Conservation (phyloP, 2,888 invertebrate genomes). For the Drosophila paramelanica region DNA sequence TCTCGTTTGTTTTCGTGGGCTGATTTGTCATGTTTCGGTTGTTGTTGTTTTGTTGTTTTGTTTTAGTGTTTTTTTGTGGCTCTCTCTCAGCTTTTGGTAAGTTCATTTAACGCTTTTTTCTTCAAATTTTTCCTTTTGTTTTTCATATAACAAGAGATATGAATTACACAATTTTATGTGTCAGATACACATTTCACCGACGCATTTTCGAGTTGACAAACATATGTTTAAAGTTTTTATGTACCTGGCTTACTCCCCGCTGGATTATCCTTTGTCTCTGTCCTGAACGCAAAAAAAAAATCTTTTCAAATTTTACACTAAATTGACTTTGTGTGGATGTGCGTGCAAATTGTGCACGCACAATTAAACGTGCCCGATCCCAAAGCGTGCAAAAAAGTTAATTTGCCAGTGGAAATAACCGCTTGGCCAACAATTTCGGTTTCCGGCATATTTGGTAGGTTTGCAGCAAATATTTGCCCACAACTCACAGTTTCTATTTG, state of each 20-base stretch:
- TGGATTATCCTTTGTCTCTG: conserved; percentile 47
- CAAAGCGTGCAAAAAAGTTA: conserved; percentile 26
- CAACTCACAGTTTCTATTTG: conserved; percentile 24
- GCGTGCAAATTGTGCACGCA: conserved; percentile 70
- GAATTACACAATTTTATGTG: conserved; percentile 60
- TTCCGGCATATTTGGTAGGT: conserved; percentile 26
- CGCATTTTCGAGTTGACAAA: conserved; percentile 53
- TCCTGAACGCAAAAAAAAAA: conserved; percentile 30
- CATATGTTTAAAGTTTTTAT: conserved; percentile 56
- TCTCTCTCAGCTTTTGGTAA: conserved; percentile 23
- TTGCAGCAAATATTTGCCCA: conserved; percentile 45
- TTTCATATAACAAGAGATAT: conserved; percentile 8
- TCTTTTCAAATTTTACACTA: conserved; percentile 73
- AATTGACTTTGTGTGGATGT: conserved; percentile 65
- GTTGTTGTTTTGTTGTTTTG: background rate
- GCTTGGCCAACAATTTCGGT: conserved; percentile 30
- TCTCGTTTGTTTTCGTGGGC: conserved; percentile 53
- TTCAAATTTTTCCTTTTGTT: conserved; percentile 1
- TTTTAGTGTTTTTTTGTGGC: conserved; percentile 3
- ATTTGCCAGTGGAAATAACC: conserved; percentile 45
- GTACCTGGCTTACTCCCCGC: background rate
- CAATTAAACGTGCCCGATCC: conserved; percentile 67
- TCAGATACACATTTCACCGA: conserved; percentile 64
- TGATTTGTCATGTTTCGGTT: conserved; percentile 34
- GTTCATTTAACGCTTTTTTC: conserved; percentile 35